These are phyloP conservation scores for Cynodonichthys magdalenae DNA, from an alignment of 2,797 vertebrate genomes.

Conservation along the genomic window DNA sequence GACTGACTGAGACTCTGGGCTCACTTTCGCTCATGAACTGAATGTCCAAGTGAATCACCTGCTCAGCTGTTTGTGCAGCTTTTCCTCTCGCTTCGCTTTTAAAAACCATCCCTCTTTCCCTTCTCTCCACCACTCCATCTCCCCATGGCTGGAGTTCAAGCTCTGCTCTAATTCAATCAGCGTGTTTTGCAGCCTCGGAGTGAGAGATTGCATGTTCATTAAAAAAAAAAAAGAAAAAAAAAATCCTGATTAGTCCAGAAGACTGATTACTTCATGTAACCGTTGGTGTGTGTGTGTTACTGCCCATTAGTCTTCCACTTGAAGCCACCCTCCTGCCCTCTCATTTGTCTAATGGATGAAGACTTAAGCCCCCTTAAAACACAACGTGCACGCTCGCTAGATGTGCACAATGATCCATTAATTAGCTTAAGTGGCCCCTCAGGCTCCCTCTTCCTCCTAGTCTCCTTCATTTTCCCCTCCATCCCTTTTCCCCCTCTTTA, in stretches of 20 bases:
- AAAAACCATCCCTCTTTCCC: neutral
- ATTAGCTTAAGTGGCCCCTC: conserved; percentile 65
- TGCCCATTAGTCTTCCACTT: conserved; percentile 38
- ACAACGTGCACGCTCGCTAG: conserved; percentile 23
- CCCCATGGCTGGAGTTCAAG: conserved; percentile 17
- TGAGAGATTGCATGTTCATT: conserved; percentile 56
- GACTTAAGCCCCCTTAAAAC: conserved; percentile 55
- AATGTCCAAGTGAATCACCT: conserved; percentile 13
- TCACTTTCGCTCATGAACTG: conserved; percentile 2
- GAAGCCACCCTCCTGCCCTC: conserved; percentile 34
- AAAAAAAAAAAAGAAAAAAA: conserved; percentile 29
- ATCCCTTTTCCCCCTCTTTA: conserved; percentile 1
- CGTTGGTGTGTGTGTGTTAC: conserved; percentile 3
- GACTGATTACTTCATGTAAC: conserved; percentile 40
- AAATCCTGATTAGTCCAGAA: conserved; percentile 55
- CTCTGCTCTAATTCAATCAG: conserved; percentile 57
- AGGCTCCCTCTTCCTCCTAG: conserved; percentile 20
- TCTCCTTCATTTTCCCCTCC: conserved; percentile 5
- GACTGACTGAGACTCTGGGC: neutral
- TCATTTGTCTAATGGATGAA: conserved; percentile 68
- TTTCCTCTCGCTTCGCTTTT: neutral
- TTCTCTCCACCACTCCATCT: neutral
- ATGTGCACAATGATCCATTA: conserved; percentile 44
- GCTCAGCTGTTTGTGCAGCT: conserved; percentile 13
- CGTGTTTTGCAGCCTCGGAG: conserved; percentile 42